These are phyloP conservation scores for Istiophorus platypterus DNA, from an alignment of 2,113 vertebrate species.

Conservation along the genomic window DNA sequence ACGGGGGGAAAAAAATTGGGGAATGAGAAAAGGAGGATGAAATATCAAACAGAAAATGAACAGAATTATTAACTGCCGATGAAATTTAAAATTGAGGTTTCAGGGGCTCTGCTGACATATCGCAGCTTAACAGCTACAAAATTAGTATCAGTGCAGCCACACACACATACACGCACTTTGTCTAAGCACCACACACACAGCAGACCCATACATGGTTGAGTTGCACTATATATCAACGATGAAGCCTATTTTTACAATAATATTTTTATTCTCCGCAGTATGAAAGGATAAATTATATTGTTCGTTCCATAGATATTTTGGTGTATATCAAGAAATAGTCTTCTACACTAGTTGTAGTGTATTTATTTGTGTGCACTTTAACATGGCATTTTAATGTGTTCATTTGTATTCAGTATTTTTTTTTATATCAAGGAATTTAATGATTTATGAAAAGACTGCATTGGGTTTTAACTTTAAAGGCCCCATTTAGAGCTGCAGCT, in stretches of 20 bases:
- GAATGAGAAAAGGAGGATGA: neutral
- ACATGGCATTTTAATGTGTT: no score
- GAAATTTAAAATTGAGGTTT: neutral
- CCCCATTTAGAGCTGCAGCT: no score
- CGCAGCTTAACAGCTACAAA: conserved; percentile 17
- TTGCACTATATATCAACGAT: neutral
- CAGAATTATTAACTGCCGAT: neutral
- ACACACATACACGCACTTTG: neutral
- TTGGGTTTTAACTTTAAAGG: no score
- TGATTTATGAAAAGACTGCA: no score
- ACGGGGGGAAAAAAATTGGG: no score
- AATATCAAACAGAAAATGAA: neutral
- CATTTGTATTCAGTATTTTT: no score
- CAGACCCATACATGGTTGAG: neutral
- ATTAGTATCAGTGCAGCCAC: neutral
- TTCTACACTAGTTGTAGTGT: neutral
- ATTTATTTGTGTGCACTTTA: no score
- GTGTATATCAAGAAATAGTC: neutral
- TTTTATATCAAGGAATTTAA: no score
- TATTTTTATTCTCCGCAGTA: neutral
- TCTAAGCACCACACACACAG: neutral
- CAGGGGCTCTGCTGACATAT: neutral
- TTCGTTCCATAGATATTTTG: neutral
- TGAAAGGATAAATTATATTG: neutral
- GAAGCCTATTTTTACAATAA: neutral